phyloP scores from a whole-genome alignment of 2,113 vertebrate species.

The Pelvicachromis taeniatus region DNA sequence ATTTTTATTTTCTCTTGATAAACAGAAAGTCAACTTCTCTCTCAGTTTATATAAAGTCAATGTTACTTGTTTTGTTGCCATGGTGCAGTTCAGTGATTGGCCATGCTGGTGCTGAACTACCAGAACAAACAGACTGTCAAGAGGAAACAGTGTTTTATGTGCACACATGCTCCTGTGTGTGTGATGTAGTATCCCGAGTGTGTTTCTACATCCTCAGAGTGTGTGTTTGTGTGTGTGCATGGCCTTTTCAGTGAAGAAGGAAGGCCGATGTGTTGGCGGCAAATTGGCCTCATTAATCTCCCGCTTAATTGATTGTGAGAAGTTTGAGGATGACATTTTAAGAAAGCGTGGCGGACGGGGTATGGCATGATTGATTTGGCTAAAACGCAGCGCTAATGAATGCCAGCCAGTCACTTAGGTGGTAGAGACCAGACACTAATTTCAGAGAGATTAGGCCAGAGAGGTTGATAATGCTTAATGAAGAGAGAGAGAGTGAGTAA shows the following conservation, averaged over 20 bases:
- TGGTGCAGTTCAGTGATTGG: background rate
- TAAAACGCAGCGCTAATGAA: constrained; percentile 76
- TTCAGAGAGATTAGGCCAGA: constrained; percentile 74
- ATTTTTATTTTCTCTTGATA: background rate
- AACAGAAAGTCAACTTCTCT: background rate
- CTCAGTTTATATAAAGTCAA: background rate
- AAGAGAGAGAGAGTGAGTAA: constrained; percentile 41
- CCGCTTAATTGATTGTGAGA: constrained; percentile 80
- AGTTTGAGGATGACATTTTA: constrained; percentile 81
- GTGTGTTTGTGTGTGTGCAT: background rate
- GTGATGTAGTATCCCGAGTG: background rate
- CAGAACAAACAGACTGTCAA: background rate
- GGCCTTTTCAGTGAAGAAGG: constrained; percentile 22
- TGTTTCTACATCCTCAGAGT: background rate
- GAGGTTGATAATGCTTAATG: constrained; percentile 74
- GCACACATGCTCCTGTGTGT: background rate
- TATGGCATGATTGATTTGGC: constrained; percentile 74
- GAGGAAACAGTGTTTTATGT: background rate
- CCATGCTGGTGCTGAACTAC: background rate
- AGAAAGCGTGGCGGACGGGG: constrained; percentile 64
- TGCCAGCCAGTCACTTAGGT: constrained; percentile 74
- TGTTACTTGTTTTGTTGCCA: background rate
- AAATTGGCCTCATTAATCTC: constrained; percentile 83
- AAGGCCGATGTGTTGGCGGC: constrained; percentile 68
- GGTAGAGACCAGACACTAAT: constrained; percentile 67